These are phyloP conservation scores for Prunella himalayana DNA, from an alignment of 2,113 vertebrate genomes.

Conservation along the genomic window DNA sequence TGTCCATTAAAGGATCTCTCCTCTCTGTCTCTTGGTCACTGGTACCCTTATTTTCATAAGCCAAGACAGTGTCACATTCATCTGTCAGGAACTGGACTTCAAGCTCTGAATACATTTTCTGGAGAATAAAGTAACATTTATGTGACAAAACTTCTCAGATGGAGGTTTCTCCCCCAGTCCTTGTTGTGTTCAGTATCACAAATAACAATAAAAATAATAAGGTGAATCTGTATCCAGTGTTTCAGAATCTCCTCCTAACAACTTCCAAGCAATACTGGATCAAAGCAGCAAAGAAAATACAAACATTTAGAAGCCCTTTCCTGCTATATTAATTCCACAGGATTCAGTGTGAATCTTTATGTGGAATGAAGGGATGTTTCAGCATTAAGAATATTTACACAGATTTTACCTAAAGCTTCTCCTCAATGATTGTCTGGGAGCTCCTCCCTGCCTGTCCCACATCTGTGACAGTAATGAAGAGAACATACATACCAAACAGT, in stretches of 20 bases:
- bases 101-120: constrained; percentile 86
- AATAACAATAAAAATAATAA: neutral
- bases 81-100: constrained; percentile 90
- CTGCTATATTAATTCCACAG: neutral
- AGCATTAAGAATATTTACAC: neutral
- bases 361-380: neutral
- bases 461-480: neutral
- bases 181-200: neutral
- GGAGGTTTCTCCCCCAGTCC: neutral
- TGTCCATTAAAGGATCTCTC: constrained; percentile 87
- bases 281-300: neutral
- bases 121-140: neutral
- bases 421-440: neutral
- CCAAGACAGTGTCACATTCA: constrained; percentile 87
- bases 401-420: neutral
- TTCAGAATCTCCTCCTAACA: neutral
- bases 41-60: constrained; percentile 90
- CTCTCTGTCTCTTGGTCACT: constrained; percentile 76
- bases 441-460: neutral
- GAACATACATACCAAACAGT: constrained; percentile 81
- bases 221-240: neutral
- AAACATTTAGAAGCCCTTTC: neutral
- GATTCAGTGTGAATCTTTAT: neutral
- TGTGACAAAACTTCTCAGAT: neutral
- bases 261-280: neutral